Base-by-base conservation (phyloP, 2,888 invertebrate species). In the Hololepta plana region DNA sequence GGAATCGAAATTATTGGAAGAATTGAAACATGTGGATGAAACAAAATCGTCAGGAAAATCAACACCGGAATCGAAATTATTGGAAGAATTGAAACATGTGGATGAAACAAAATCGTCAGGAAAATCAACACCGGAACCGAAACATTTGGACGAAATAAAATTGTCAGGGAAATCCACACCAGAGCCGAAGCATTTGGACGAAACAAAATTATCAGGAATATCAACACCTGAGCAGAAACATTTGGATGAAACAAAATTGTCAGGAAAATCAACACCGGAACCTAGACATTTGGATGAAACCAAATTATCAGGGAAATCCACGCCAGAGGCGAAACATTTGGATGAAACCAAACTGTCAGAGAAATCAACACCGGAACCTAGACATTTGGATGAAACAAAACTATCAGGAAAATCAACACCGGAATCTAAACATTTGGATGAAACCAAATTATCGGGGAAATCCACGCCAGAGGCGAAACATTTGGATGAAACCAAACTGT, bases 221-320 rank as follows among this genome's bases (percentile, higher is more conserved):
- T 36, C 39, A 14, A 28, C 38, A 8, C 34, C 38, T 16, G 33
- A 32, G n/a, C 24, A 22, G 17, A 17, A 17, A n/a, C n/a, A n/a
- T n/a, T n/a, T n/a, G n/a, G n/a, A n/a, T n/a, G n/a, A n/a, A n/a
- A n/a, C n/a, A n/a, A n/a, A n/a, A n/a, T n/a, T n/a, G n/a, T n/a
- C n/a, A n/a, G n/a, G n/a, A n/a, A n/a, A n/a, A n/a, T 7, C 7
- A 17, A 17, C 17, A 8, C n/a, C n/a, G 17, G 17, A 17, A 7
- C n/a, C 17, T n/a, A n/a, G n/a, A n/a, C n/a, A n/a, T 7, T 17
- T 17, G 7, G n/a, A 17, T 2, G 25, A 4, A n/a, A 17, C 20
- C 3, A 6, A 4, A 10, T 23, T 15, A 20, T 31, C 32, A 13
- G 30, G 31, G 20, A 31, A 28, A 17, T 14, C 26, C 12, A 28